Base-by-base conservation (phyloP, 2,888 invertebrate genomes). In the Diplolepis rosae region DNA sequence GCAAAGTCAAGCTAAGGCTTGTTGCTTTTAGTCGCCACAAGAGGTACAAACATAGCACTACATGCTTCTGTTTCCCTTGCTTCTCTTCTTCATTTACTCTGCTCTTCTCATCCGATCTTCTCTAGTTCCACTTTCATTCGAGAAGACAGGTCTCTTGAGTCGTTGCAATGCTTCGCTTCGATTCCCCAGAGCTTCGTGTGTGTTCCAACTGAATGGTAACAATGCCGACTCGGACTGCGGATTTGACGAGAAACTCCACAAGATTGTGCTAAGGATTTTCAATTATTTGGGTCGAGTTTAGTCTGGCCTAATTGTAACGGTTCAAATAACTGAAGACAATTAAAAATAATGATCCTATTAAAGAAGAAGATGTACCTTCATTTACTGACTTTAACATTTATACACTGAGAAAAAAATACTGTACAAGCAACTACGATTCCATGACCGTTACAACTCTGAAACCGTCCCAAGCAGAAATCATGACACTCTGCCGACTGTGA, bases 1-100 rank as follows among this genome's bases (percentile, higher is more conserved):
- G 39, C 39, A 27, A 61, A 61, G 32, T 27, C 61, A 61, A 35
- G 56, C 56, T 32, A 61, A 61, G 61, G 61, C 39, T 61, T 61
- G 39, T 61, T 61, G 61, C 22, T 61, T 24, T 27, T 52, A 13
- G 11, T 11, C 13, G 39, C 39, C 61, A 39, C 35, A 2, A 61
- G n/a, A 7, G 32, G 39, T 13, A 42, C 61, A 61, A 61, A 61
- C 61, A 61, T 27, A 24, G 61, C 24, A 35, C 35, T n/a, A 35
- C 39, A 39, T n/a, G n/a, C 35, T 32, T 11, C 22, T 13, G 22
- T n/a, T 6, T 42, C 22, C 13, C 22, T 61, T 22, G 2, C 35
- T 4, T 35, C 35, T 6, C 39, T 35, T 61, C 39, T 61, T 39
- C 39, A 61, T 61, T 61, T 61, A 39, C 24, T n/a, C 27, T 13